These are phyloP conservation scores for Epinephelus coioides DNA, from an alignment of 2,797 vertebrate species.

Conservation along the genomic window DNA sequence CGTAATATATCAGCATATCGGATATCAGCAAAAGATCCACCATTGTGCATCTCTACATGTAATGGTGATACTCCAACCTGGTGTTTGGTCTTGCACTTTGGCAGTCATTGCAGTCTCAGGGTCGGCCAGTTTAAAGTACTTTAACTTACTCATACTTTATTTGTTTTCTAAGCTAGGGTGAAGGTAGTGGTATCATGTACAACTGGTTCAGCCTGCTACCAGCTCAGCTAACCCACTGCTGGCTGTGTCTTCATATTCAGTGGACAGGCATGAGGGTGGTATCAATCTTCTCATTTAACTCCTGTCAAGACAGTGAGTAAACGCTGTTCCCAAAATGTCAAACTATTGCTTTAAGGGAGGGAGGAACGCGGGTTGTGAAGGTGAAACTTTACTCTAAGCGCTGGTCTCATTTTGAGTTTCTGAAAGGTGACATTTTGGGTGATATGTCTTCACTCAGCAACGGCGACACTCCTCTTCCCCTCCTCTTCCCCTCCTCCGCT, in stretches of 20 bases:
- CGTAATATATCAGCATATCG: no score
- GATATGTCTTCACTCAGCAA: constrained; percentile 1
- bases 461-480: neutral
- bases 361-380: neutral
- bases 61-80: no score
- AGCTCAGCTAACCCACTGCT: neutral
- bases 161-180: no score
- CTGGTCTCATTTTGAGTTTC: neutral
- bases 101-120: no score
- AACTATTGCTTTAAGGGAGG: neutral
- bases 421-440: neutral
- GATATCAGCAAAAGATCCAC: no score
- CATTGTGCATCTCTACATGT: no score
- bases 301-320: neutral
- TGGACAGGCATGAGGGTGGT: no score
- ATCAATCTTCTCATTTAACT: neutral
- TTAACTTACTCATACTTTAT: neutral
- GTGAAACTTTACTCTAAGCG: neutral
- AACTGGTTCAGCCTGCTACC: neutral
- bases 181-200: no score
- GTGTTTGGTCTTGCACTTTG: no score
- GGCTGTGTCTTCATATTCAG: neutral
- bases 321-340: neutral
- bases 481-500: neutral
- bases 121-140: no score